Evolutionary conservation across 2,888 invertebrate genomes (phyloP), one percentile per base, ranked within the genome.

Genomic region (Limnephilus lunatus): DNA sequence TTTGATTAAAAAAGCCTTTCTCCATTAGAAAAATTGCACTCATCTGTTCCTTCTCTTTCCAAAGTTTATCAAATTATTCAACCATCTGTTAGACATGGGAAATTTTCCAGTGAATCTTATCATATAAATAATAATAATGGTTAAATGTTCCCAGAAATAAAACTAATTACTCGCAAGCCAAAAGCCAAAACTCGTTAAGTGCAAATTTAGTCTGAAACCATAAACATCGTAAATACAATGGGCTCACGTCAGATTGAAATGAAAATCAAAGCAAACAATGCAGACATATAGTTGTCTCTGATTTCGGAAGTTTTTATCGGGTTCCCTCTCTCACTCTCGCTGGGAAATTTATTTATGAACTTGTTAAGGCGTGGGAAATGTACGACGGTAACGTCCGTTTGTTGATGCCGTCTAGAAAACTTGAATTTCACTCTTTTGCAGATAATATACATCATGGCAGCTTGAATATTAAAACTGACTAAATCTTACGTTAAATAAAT

Each of bases 61-160:
- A 68, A 68, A 68, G 68, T 68, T 68, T 68, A 1, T n/a, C 2
- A 0, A 25, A 68, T 68, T 68, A 68, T 68, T 68, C n/a, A 68
- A 68, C 25, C 25, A 68, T n/a, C 68, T 68, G 68, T 68, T 25
- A 68, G 68, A 68, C n/a, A 68, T 68, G 68, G 9, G 68, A 68
- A n/a, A 25, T 68, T 68, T 68, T 68, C 9, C 68, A 68, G 19
- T 19, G 53, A 25, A 68, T 25, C 53, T 68, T 68, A 68, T 68
- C 53, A 68, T 15, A 68, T 25, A 68, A 68, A 25, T 68, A 68
- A 68, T 25, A 9, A 68, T 68, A 25, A 68, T 68, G n/a, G 68
- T 68, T 68, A 68, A 68, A n/a, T 68, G 68, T 68, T 68, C 68
- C n/a, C 68, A 68, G n/a, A 68, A 68, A 68, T n/a, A 68, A 68